Base-by-base conservation (phyloP, 2,797 vertebrate species). In the Gymnopithys bicolor region DNA sequence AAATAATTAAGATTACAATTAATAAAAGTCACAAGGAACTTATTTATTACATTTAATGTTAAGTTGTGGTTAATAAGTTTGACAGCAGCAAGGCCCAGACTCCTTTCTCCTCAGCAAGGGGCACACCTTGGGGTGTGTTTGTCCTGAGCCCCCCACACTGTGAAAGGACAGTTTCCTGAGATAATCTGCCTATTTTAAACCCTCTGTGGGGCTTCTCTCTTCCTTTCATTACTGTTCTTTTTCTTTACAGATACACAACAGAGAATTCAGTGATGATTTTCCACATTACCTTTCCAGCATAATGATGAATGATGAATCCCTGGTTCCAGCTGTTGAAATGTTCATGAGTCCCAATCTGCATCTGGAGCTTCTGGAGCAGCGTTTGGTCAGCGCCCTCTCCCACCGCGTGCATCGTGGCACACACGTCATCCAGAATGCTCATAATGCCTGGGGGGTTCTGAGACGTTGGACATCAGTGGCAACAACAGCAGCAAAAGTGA, bases 291-390 rank as follows among this genome's bases (percentile, higher is more conserved):
- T 99, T 99, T 71, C 99, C 99, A 28, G 99, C 99, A 2, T 99
- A 99, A 96, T 99, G 99, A 96, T 99, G 99, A 70, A 99, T 99
- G 91, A 99, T 99, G 97, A 99, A 99, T 75, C 99, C 99, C 93
- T 99, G 99, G 97, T 99, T 99, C 99, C 99, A 99, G 98, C 99
- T 99, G 98, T 99, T 99, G 98, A 99, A 99, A 97, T 99, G 99
- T 62, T 99, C 99, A 0, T 99, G 99, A 35, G 98, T 99, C 96
- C 99, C 99, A 91, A 99, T 99, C 96, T 98, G 98, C 98, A 99
- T 98, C 90, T 99, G 96, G 52, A 99, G 99, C 76, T 99, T 99
- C 97, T 99, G 99, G 51, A 99, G 98, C 98, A 99, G 98, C 0
- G 99, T 99, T 97, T 99, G 99, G 96, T 99, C 99, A 0, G 99